Conservation (phyloP, 2,888 invertebrate species). For the Acanthopleura granulata region DNA sequence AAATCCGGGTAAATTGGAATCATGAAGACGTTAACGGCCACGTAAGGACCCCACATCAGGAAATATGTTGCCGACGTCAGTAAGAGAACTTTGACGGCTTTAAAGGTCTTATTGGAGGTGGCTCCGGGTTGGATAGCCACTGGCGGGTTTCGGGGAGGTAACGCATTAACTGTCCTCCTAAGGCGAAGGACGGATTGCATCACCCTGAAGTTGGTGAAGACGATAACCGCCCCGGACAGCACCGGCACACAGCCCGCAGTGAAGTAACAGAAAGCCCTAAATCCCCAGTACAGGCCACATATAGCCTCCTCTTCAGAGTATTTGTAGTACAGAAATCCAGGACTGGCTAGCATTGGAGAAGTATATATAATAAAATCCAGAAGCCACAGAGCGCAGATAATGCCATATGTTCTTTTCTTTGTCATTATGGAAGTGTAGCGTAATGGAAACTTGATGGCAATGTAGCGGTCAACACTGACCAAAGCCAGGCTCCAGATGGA, state of each 20-base stretch:
- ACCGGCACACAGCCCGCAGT: constrained; percentile 38
- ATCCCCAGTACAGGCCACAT: constrained; percentile 37
- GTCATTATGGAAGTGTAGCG: constrained; percentile 33
- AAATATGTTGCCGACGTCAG: constrained; percentile 39
- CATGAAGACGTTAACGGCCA: constrained; percentile 22
- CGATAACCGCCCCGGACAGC: constrained; percentile 32
- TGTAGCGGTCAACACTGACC: constrained; percentile 43
- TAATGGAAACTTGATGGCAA: constrained; percentile 39
- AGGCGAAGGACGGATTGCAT: constrained; percentile 20
- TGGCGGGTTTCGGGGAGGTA: background rate
- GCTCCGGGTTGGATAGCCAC: constrained; percentile 5
- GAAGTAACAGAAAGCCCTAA: constrained; percentile 31
- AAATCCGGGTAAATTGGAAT: constrained; percentile 20
- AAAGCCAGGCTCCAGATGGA: constrained; percentile 46
- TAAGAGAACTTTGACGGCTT: constrained; percentile 35
- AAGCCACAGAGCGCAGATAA: constrained; percentile 28
- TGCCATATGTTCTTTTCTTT: constrained; percentile 19
- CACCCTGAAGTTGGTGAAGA: constrained; percentile 32
- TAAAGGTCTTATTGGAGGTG: constrained; percentile 24
- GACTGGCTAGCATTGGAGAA: constrained; percentile 30
- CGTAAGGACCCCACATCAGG: constrained; percentile 44
- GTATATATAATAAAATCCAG: constrained; percentile 33
- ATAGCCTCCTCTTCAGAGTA: constrained; percentile 31
- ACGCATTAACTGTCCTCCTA: background rate
- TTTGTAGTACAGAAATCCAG: constrained; percentile 32